These are phyloP conservation scores for Tangara arthus DNA, from an alignment of 2,797 vertebrate genomes.

Conservation along the genomic window DNA sequence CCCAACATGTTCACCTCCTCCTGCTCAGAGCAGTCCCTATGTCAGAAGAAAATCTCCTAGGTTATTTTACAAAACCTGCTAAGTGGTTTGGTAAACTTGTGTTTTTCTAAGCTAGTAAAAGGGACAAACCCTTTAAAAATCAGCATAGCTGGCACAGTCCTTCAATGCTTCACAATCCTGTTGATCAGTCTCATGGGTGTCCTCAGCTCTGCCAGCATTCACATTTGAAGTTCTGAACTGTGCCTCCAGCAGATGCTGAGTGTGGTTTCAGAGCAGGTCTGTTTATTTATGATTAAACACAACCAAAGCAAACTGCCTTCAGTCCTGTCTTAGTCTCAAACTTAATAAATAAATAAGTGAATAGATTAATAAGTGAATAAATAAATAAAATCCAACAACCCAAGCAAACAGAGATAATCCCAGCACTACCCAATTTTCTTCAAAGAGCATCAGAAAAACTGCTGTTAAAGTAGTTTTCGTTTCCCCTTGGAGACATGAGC, in stretches of 20 bases:
- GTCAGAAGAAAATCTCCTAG: background rate
- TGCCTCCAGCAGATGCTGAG: background rate
- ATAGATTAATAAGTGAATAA: background rate
- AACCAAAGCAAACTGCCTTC: background rate
- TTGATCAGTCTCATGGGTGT: background rate
- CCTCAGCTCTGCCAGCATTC: background rate
- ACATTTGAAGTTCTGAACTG: background rate
- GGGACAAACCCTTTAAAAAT: background rate
- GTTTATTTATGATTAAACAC: background rate
- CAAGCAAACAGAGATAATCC: background rate
- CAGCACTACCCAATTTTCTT: background rate
- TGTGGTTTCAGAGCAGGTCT: background rate
- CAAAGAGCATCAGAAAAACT: background rate
- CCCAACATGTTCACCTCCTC: accelerated
- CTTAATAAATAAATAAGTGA: background rate
- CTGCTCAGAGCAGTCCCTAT: background rate
- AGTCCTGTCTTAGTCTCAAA: background rate
- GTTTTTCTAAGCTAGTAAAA: background rate
- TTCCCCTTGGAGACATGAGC: background rate
- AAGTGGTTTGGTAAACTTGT: background rate
- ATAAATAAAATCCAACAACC: background rate
- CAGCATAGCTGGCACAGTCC: background rate
- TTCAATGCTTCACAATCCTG: background rate
- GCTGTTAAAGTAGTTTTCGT: background rate
- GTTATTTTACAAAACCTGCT: background rate